Conservation (phyloP, 2,113 vertebrate genomes). For the Pantherophis guttatus region DNA sequence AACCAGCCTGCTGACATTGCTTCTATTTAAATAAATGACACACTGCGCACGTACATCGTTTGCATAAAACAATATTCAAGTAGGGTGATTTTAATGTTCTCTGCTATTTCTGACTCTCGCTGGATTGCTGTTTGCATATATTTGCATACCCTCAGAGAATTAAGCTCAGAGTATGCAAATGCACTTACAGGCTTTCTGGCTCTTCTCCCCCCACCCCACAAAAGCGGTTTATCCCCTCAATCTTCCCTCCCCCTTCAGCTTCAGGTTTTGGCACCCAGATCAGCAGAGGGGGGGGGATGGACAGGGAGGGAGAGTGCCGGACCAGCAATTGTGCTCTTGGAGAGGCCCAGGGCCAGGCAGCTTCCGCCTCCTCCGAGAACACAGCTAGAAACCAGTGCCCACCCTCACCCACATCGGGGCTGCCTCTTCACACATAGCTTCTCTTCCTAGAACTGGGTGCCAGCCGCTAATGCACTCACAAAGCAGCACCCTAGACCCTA, state of each 20-base stretch:
- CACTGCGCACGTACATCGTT: slow-evolving; percentile 71
- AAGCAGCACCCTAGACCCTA: neutral
- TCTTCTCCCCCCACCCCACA: neutral
- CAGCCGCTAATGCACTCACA: neutral
- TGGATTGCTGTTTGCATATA: slow-evolving; percentile 99
- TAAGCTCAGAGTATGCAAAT: slow-evolving; percentile 98
- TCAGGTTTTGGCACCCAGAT: neutral
- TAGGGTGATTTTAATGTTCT: slow-evolving; percentile 91
- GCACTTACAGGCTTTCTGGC: slow-evolving; percentile 75
- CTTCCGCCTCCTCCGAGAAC: neutral
- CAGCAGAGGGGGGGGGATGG: neutral
- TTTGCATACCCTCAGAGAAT: slow-evolving; percentile 99
- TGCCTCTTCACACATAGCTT: neutral
- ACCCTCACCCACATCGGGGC: neutral
- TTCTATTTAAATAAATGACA: slow-evolving; percentile 77
- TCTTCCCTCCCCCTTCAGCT: neutral
- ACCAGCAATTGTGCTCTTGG: neutral
- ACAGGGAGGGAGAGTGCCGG: neutral
- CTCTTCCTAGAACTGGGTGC: neutral
- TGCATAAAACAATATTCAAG: slow-evolving; percentile 90
- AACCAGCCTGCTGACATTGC: slow-evolving; percentile 70
- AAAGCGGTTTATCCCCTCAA: neutral
- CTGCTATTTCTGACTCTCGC: slow-evolving; percentile 99
- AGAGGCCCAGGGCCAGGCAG: neutral
- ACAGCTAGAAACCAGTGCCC: neutral